phyloP scores from a whole-genome alignment of 2,888 invertebrate species.

The Tromatobia lineatoria region DNA sequence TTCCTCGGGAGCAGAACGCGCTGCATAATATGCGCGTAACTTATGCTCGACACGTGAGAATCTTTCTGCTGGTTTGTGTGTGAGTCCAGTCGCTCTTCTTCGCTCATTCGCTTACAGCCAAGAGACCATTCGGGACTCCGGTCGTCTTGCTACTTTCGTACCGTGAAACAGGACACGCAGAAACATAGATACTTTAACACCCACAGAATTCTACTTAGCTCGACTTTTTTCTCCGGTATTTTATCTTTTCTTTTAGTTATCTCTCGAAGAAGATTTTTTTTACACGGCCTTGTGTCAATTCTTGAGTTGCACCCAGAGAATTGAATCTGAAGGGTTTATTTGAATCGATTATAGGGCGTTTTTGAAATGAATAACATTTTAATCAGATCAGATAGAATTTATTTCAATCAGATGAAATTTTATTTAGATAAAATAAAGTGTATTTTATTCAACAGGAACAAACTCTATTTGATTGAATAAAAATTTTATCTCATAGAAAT shows the following conservation, averaged over 20 bases:
- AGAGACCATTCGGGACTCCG: conserved; percentile 59
- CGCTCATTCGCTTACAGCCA: conserved; percentile 51
- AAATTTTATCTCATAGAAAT: too few species aligned
- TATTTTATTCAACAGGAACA: too few species aligned
- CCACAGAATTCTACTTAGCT: conserved; percentile 54
- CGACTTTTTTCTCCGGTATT: conserved; percentile 13
- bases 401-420: too few species aligned
- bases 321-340: too few species aligned
- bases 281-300: not conserved
- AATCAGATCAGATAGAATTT: too few species aligned
- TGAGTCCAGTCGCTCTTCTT: conserved; percentile 43
- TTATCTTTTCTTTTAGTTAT: not conserved
- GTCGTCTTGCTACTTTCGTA: conserved; percentile 28
- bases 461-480: too few species aligned
- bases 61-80: conserved; percentile 39
- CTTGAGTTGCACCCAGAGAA: too few species aligned
- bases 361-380: too few species aligned
- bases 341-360: too few species aligned
- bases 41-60: conserved; percentile 74
- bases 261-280: conserved; percentile 3
- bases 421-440: too few species aligned
- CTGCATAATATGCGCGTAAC: conserved; percentile 78
- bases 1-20: conserved; percentile 73
- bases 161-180: conserved; percentile 58
- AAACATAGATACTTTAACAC: conserved; percentile 67